Evolutionary conservation across 2,888 invertebrate species (phyloP).

Genomic region (Dysmachus trigonus): DNA sequence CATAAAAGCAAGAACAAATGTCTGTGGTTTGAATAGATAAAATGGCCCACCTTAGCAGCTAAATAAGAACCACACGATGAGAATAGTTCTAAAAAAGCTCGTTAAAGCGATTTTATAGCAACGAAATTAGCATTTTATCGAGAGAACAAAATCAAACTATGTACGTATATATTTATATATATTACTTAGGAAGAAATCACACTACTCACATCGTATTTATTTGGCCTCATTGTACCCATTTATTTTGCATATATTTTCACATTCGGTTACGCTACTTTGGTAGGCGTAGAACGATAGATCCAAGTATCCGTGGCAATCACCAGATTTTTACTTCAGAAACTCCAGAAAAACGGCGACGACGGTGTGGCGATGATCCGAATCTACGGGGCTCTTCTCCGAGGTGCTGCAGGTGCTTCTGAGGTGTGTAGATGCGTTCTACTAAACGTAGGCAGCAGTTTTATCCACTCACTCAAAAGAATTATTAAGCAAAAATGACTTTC

Average conservation of each 20-base stretch:
- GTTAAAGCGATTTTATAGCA: neutral
- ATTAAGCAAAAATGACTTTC: neutral
- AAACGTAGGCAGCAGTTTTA: neutral
- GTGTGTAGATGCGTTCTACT: neutral
- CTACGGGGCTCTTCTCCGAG: neutral
- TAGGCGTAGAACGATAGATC: constrained; percentile 53
- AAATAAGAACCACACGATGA: neutral
- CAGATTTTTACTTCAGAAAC: neutral
- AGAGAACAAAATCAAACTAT: neutral
- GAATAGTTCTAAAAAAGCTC: neutral
- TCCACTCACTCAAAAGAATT: neutral
- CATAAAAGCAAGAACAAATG: neutral
- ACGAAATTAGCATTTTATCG: neutral
- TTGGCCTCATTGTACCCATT: constrained; percentile 67
- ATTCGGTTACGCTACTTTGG: constrained; percentile 64
- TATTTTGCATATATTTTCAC: constrained; percentile 66
- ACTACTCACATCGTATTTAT: constrained; percentile 66
- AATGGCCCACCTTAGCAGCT: neutral
- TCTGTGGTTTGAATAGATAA: neutral
- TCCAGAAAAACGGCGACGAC: neutral
- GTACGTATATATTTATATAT: too few relatives aligned
- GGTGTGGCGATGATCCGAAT: neutral
- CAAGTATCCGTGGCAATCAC: neutral
- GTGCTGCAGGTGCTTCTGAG: constrained; percentile 22
- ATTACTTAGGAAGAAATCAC: neutral